Percentiles rank a stretch among this genome's conserved stretches.
Evolutionary conservation across 2,888 invertebrate genomes (phyloP).

Genomic region (Loripinus fragilis): DNA sequence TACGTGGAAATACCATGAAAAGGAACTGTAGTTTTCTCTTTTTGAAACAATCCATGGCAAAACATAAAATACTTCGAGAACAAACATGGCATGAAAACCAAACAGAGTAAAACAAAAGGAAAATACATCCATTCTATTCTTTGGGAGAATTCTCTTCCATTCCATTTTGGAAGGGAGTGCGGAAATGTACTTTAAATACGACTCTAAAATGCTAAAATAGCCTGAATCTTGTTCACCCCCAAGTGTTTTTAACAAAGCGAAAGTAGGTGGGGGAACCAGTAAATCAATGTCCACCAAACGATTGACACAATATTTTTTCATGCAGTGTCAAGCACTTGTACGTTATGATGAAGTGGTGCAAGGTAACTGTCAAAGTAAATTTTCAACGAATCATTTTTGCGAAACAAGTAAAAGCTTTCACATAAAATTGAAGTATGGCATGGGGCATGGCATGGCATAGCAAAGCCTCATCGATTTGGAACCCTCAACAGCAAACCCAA

Average conservation of each 20-base stretch:
- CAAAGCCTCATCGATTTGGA: too few relatives aligned
- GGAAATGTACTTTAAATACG: neutral
- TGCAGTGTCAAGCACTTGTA: neutral
- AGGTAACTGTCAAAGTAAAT: too few relatives aligned
- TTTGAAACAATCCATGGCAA: slow-evolving; percentile 86
- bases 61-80: slow-evolving; percentile 91
- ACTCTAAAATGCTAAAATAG: too few relatives aligned
- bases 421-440: too few relatives aligned
- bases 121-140: slow-evolving; percentile 63
- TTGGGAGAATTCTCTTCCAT: slow-evolving; percentile 54
- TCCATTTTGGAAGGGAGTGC: slow-evolving; percentile 27
- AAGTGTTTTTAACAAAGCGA: neutral
- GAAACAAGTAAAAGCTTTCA: too few relatives aligned
- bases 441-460: too few relatives aligned
- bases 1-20: slow-evolving; percentile 85
- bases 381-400: too few relatives aligned
- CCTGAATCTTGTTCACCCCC: too few relatives aligned
- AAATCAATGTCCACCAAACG: neutral
- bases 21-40: slow-evolving; percentile 81
- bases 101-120: slow-evolving; percentile 87
- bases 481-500: too few relatives aligned
- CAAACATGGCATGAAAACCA: slow-evolving; percentile 87
- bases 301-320: neutral
- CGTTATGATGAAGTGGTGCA: too few relatives aligned
- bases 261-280: neutral